phyloP scores from a whole-genome alignment of 2,888 invertebrate genomes.

The Drosophila leonis region DNA sequence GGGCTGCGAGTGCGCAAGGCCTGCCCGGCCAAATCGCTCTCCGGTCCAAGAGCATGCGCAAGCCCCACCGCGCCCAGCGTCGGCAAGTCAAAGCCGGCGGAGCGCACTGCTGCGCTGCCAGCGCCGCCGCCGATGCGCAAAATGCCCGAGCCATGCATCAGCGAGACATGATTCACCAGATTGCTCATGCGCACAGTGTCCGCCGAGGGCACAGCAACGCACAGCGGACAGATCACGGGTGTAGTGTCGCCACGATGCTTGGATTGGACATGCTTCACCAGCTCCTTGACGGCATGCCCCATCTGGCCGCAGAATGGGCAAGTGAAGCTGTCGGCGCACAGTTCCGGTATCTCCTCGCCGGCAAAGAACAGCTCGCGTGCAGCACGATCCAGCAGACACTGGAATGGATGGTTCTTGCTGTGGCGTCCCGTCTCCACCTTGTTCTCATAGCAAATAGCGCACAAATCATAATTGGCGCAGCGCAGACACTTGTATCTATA shows the following conservation, averaged over 20 bases:
- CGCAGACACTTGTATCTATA: slow-evolving; percentile 61
- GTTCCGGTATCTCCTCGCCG: slow-evolving; percentile 42
- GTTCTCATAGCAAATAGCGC: slow-evolving; percentile 40
- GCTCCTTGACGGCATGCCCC: background rate
- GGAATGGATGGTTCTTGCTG: slow-evolving; percentile 50
- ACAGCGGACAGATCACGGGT: slow-evolving; percentile 58
- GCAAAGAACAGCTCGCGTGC: slow-evolving; percentile 44
- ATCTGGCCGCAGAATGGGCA: slow-evolving; percentile 24
- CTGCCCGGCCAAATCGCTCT: background rate
- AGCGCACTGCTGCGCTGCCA: background rate
- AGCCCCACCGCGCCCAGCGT: background rate
- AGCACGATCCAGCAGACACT: slow-evolving; percentile 53
- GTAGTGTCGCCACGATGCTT: slow-evolving; percentile 31
- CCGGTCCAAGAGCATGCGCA: background rate
- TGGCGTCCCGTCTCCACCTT: slow-evolving; percentile 34
- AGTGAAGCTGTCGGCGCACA: slow-evolving; percentile 65
- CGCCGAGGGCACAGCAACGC: slow-evolving; percentile 38
- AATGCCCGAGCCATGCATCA: slow-evolving; percentile 25
- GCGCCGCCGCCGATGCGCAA: slow-evolving; percentile 23
- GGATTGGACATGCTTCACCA: slow-evolving; percentile 12
- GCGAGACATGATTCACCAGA: slow-evolving; percentile 35
- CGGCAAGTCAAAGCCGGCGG: slow-evolving; percentile 9
- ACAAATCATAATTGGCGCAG: slow-evolving; percentile 58
- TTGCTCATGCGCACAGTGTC: slow-evolving; percentile 10
- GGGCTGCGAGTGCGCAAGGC: slow-evolving; percentile 1